Conservation (phyloP, 2,113 vertebrate genomes). For the Halichoeres trimaculatus region DNA sequence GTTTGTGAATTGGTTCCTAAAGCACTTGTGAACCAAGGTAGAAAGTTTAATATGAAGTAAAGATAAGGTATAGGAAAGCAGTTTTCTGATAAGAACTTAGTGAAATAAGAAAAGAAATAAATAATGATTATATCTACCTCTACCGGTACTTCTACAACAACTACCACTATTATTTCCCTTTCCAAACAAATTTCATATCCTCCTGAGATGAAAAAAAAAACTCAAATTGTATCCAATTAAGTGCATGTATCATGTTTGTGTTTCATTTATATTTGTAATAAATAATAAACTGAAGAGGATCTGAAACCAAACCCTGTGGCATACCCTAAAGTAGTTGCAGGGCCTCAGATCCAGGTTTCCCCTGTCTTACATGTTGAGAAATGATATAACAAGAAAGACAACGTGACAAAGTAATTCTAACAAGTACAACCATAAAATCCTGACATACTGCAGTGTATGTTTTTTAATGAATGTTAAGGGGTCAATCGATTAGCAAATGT, state of each 20-base stretch:
- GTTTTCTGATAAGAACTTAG: conserved; percentile 13
- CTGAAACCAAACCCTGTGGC: neutral
- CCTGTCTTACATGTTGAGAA: neutral
- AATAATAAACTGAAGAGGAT: neutral
- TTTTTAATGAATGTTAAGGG: too few species aligned
- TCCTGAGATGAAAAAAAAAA: too few species aligned
- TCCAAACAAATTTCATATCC: too few species aligned
- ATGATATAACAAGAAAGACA: too few species aligned
- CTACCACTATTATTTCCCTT: too few species aligned
- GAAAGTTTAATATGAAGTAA: neutral
- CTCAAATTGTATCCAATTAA: too few species aligned
- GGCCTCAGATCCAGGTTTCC: neutral
- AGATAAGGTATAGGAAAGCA: neutral
- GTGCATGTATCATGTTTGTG: too few species aligned
- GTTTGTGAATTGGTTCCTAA: neutral
- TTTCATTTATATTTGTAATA: too few species aligned
- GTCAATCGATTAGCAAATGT: neutral
- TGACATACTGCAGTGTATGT: too few species aligned
- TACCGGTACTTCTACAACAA: too few species aligned
- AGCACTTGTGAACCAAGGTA: neutral
- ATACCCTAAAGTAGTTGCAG: neutral
- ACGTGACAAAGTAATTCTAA: too few species aligned
- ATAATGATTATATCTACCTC: conserved; percentile 17
- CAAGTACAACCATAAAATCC: too few species aligned
- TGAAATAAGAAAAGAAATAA: conserved; percentile 13